Percentiles rank a stretch among this genome's conserved stretches.
Conservation (phyloP, 2,113 vertebrate species). For the Archilochus colubris region DNA sequence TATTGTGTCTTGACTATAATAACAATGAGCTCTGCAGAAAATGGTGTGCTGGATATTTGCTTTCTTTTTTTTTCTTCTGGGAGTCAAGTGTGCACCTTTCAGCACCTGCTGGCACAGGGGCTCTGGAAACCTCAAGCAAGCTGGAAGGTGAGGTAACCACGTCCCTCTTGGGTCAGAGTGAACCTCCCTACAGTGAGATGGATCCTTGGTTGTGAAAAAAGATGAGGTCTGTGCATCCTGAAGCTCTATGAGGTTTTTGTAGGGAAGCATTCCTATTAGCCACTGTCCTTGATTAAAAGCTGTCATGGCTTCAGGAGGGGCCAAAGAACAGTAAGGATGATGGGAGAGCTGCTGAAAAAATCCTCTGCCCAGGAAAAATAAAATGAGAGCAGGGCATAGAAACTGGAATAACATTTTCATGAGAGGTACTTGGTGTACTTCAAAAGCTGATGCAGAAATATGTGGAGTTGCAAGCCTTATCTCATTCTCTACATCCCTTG, state of each 20-base stretch:
- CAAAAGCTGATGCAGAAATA: background rate
- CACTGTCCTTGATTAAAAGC: background rate
- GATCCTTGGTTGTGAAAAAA: background rate
- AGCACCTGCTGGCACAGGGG: background rate
- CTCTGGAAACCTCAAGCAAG: background rate
- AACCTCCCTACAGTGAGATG: background rate
- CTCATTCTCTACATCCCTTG: background rate
- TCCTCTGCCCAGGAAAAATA: background rate
- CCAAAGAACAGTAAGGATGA: background rate
- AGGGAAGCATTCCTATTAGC: background rate
- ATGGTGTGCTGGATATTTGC: background rate
- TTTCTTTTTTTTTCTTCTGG: background rate
- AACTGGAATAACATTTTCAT: background rate
- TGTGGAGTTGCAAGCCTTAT: background rate
- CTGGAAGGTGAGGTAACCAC: background rate
- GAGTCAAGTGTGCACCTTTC: background rate
- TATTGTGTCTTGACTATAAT: background rate
- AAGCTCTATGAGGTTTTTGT: background rate
- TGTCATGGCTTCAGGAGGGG: background rate
- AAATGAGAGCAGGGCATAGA: rapidly evolving
- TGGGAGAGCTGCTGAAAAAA: background rate
- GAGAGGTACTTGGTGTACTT: background rate
- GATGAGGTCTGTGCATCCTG: background rate
- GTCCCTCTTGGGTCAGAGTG: background rate
- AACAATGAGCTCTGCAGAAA: background rate